These are phyloP conservation scores for Cyprinodon diabolis DNA, from an alignment of 2,797 vertebrate genomes.

Conservation along the genomic window DNA sequence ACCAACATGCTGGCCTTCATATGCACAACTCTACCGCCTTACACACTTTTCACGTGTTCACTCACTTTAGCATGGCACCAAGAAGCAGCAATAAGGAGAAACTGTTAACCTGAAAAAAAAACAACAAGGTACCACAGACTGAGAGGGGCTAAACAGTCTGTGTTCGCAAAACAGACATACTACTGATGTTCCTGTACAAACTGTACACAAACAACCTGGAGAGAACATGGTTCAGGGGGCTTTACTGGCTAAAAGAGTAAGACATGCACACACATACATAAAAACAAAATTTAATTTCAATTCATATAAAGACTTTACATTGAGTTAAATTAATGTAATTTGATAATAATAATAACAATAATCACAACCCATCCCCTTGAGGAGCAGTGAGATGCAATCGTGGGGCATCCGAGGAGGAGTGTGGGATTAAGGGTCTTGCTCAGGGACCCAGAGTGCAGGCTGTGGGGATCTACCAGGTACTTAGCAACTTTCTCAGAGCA, in stretches of 20 bases:
- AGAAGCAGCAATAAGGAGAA: neutral
- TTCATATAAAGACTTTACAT: too few relatives aligned
- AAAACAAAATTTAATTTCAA: too few relatives aligned
- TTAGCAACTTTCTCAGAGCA: too few relatives aligned
- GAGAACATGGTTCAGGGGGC: neutral
- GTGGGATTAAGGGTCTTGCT: too few relatives aligned
- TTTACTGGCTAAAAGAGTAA: neutral
- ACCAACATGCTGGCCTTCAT: constrained; percentile 40
- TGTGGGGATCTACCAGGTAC: too few relatives aligned
- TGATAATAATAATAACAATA: too few relatives aligned
- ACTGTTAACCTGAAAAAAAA: constrained; percentile 14
- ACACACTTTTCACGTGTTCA: neutral
- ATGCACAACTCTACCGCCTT: neutral
- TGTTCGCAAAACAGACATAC: constrained; percentile 34
- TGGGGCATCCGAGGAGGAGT: too few relatives aligned
- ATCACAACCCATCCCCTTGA: too few relatives aligned
- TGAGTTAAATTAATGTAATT: too few relatives aligned
- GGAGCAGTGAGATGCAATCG: too few relatives aligned
- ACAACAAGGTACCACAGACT: constrained; percentile 14
- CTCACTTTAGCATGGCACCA: neutral
- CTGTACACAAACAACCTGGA: constrained; percentile 3
- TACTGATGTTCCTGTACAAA: constrained; percentile 23
- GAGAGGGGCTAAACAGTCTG: constrained; percentile 14
- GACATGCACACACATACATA: neutral
- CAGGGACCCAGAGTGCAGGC: too few relatives aligned